Evolutionary conservation across 37 sponge, comb jelly and placozoan species (phyloP).

Genomic region (Corticium candelabrum): DNA sequence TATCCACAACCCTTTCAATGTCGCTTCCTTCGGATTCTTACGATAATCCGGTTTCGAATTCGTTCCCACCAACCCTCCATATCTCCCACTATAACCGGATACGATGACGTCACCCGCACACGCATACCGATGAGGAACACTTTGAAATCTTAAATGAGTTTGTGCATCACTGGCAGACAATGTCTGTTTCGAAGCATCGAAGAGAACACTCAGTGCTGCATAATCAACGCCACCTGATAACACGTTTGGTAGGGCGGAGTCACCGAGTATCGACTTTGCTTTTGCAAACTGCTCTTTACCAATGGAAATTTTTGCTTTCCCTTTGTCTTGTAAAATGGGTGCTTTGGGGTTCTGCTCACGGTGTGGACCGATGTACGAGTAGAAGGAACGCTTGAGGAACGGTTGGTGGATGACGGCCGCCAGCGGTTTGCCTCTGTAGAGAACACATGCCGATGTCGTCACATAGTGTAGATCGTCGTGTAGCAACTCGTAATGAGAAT

Average conservation of each 20-base stretch:
- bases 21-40: too few relatives aligned
- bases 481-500: background rate
- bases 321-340: background rate
- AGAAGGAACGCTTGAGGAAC: background rate
- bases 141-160: background rate
- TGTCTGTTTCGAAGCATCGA: background rate
- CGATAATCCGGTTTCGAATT: too few relatives aligned
- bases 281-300: background rate
- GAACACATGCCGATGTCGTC: background rate
- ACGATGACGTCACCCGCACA: background rate
- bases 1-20: too few relatives aligned
- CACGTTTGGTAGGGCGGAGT: background rate
- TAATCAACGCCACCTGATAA: background rate
- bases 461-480: background rate
- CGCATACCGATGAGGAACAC: too few relatives aligned
- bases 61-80: too few relatives aligned
- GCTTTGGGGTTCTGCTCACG: background rate
- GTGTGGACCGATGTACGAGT: background rate
- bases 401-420: background rate
- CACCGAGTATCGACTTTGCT: background rate
- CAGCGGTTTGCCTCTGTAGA: background rate
- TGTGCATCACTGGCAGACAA: background rate
- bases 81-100: too few relatives aligned
- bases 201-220: background rate
- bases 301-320: background rate